Base-by-base conservation (phyloP, 2,797 vertebrate species). In the Halcyon badia region DNA sequence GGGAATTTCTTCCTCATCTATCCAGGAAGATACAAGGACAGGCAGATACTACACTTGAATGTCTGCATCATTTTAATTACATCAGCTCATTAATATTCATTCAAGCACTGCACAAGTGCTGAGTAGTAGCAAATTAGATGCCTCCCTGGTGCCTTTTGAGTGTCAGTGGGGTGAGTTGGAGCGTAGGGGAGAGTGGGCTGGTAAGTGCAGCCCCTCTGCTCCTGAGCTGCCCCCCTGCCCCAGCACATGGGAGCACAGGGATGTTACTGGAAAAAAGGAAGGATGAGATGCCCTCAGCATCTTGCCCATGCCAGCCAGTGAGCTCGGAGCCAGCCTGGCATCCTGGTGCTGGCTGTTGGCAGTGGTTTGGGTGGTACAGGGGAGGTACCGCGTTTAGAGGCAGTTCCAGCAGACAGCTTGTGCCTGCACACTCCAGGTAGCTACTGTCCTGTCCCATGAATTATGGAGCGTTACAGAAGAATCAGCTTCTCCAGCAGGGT, bases 61-160 rank as follows among this genome's bases (percentile, higher is more conserved):
- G 81, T 96, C 95, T 89, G 93, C 94, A 95, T 96, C 94, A 85
- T 93, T 96, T 97, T 96, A 97, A 97, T 97, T 95, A 95, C 93
- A 93, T 96, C 91, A 92, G 90, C 31, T 96, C 90, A 87, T 97
- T 97, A 96, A 96, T 96, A 96, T 96, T 97, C 96, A 93, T 87
- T 33, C 83, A 8, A 9, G 71, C 94, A 57, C 93, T 94, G 84
- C 84, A 10, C 68, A 42, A 94, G 91, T 84, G 93, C 95, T 93
- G 94, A 97, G 90, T 28, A 84, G 94, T 68, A 51, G 90, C 87
- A 92, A 93, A 89, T 92, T 62, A 92, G 92, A 86, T 51, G 90
- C 88, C 93, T 91, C 93, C 90, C 91, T 75, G 91, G 90, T 94
- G 94, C 87, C 96, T 73, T 65, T 79, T 2, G 0, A 62, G 83